Base-by-base conservation (phyloP, 1,140 invertebrate species). In the Frieseomelitta varia region DNA sequence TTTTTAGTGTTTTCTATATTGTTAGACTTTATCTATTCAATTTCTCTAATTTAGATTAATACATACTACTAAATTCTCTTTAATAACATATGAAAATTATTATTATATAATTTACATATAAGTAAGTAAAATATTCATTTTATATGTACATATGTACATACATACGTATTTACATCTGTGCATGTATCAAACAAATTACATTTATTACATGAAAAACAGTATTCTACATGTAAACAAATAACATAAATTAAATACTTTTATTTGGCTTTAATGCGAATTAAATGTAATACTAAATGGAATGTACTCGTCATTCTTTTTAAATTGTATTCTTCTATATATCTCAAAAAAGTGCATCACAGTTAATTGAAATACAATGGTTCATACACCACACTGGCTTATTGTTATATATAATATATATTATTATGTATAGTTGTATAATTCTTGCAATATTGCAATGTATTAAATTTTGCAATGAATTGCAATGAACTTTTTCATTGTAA, bases 241-340 rank as follows among this genome's bases (percentile, higher is more conserved):
- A 69, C 17, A 77, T 67, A 83, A 83, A 83, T 83, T 84, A 84
- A 84, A 84, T 84, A 84, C 76, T 84, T 69, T 79, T 71, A 84
- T 84, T 84, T 84, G 81, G 81, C 11, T 84, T 82, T 84, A 55
- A 53, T 55, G 71, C 14, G 27, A 21, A 34, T 69, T 71, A 78
- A 69, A 79, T 69, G 72, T 84, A 84, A 84, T 84, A 84, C 81
- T 84, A 79, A 79, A 72, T 79, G 81, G 81, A 84, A 84, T 84
- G 81, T 84, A 76, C 47, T 78, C 8, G 79, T 79, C 55, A 53
- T 34, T 19, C 39, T 55, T 51, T 51, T 56, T 10, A 53, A 51
- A 19, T n/a, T 56, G 6, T 39, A 19, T 51, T 79, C 17, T 27
- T 78, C 19, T 71, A 71, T 34, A 19, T 68, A 78, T 77, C 53